A percentile compares a stretch with the other conserved stretches of the same genome.
These are phyloP conservation scores for Podiceps cristatus DNA, from an alignment of 2,113 vertebrate species.

Conservation along the genomic window DNA sequence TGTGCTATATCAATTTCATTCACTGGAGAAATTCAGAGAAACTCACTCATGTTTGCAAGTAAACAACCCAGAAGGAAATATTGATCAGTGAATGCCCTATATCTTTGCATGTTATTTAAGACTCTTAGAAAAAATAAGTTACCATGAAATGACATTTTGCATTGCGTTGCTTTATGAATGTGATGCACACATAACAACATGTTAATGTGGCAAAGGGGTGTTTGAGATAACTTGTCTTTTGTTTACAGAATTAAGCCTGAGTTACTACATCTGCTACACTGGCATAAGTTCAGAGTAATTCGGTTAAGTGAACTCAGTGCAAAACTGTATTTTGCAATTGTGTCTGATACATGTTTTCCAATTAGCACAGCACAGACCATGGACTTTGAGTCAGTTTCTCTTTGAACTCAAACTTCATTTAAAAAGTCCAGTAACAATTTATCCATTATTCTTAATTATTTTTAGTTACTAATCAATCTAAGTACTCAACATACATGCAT, in stretches of 20 bases:
- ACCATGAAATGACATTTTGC: background rate
- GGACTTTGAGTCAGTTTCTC: background rate
- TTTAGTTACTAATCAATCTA: background rate
- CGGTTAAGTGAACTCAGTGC: background rate
- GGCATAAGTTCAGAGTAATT: background rate
- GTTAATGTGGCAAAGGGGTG: background rate
- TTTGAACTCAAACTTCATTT: background rate
- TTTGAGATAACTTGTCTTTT: background rate
- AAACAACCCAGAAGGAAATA: background rate
- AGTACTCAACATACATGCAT: background rate
- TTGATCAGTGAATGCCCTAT: background rate
- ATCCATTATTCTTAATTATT: background rate
- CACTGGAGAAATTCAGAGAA: background rate
- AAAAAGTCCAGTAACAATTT: background rate
- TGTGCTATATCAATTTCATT: rapidly evolving
- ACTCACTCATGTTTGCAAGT: rapidly evolving
- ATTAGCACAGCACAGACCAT: background rate
- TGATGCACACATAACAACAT: rapidly evolving
- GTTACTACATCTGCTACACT: background rate
- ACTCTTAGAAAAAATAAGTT: background rate
- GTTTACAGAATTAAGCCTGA: background rate
- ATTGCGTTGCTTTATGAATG: background rate
- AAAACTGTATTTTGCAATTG: background rate
- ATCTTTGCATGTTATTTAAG: background rate
- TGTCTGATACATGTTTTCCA: background rate